These are phyloP conservation scores for Heliconius melpomene DNA, from an alignment of 1,140 invertebrate species.

Conservation along the genomic window DNA sequence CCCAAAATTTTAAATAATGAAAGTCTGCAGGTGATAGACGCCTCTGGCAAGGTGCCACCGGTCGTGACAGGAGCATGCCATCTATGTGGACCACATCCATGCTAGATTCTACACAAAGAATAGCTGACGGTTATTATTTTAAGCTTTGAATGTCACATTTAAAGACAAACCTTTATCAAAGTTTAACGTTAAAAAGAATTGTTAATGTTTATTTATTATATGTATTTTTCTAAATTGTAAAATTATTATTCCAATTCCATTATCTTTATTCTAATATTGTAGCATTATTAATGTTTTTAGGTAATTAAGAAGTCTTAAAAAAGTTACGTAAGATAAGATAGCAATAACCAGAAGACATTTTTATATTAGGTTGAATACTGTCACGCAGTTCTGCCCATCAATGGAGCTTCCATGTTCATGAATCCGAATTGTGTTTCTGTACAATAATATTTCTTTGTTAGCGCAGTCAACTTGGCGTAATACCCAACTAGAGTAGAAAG, in stretches of 20 bases:
- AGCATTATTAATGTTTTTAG: no score
- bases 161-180: neutral
- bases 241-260: no score
- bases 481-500: conserved; percentile 63
- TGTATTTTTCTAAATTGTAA: no score
- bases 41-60: conserved; percentile 25
- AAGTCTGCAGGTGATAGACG: conserved; percentile 16
- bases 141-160: neutral
- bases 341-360: neutral
- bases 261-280: no score
- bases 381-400: conserved; percentile 53
- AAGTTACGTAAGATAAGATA: conserved; percentile 2
- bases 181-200: neutral
- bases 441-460: conserved; percentile 62
- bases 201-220: neutral
- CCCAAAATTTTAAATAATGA: neutral
- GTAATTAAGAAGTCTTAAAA: no score
- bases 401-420: conserved; percentile 44
- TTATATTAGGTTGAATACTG: neutral
- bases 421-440: conserved; percentile 53
- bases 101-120: neutral
- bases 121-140: neutral
- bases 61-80: conserved; percentile 13
- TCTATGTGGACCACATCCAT: conserved; percentile 15
- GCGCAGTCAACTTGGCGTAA: conserved; percentile 63